Conservation (phyloP, 2,888 invertebrate genomes). For the Lasioglossum oenotherae region DNA sequence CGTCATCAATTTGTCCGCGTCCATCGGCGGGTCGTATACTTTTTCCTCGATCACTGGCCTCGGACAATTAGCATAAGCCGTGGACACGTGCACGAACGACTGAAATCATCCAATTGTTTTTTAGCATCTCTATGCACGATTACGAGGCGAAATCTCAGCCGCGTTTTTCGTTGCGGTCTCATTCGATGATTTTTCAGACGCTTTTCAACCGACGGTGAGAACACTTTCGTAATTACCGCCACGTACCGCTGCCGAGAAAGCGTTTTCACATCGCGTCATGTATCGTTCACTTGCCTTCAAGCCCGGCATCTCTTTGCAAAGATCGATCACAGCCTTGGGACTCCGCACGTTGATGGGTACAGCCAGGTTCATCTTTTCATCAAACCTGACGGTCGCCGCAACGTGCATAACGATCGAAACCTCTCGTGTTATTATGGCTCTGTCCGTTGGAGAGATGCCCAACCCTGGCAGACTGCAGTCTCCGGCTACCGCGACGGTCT, state of each 20-base stretch:
- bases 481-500: slow-evolving; percentile 86
- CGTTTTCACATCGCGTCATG: not conserved
- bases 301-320: slow-evolving; percentile 88
- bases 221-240: not conserved
- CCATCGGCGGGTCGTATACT: slow-evolving; percentile 86
- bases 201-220: not conserved
- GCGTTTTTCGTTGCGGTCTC: not conserved
- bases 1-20: slow-evolving; percentile 85
- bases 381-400: slow-evolving; percentile 88
- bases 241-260: not conserved
- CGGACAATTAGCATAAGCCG: slow-evolving; percentile 87
- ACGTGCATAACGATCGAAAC: slow-evolving; percentile 86
- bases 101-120: slow-evolving; percentile 65
- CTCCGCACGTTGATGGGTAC: slow-evolving; percentile 91
- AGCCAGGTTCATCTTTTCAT: slow-evolving; percentile 90
- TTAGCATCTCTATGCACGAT: not conserved
- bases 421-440: slow-evolving; percentile 85
- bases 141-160: not conserved
- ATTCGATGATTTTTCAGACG: not conserved
- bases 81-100: slow-evolving; percentile 87
- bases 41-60: slow-evolving; percentile 85
- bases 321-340: slow-evolving; percentile 87
- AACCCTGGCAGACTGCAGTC: slow-evolving; percentile 87
- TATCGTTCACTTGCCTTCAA: slow-evolving; percentile 85
- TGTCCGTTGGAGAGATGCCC: slow-evolving; percentile 87